phyloP scores from a whole-genome alignment of 2,888 invertebrate species.

The Deilephila elpenor region DNA sequence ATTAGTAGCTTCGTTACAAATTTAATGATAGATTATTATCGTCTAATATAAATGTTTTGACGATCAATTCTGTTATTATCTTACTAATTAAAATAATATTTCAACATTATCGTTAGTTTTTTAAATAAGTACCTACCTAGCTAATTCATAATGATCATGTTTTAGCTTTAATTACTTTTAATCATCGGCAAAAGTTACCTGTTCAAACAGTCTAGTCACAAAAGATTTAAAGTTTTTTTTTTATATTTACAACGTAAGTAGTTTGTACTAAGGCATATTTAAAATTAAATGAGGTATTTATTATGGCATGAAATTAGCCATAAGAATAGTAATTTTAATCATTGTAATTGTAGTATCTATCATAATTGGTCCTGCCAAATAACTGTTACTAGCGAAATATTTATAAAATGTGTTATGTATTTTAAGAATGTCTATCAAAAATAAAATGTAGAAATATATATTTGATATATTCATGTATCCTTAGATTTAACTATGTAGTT shows the following conservation, averaged over 20 bases:
- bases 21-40: not conserved
- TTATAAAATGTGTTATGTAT: not conserved
- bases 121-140: too few relatives aligned
- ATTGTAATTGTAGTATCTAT: not conserved
- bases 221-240: not conserved
- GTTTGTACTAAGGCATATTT: not conserved
- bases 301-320: not conserved
- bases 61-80: not conserved
- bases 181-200: not conserved
- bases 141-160: too few relatives aligned
- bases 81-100: too few relatives aligned
- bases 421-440: not conserved
- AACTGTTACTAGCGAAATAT: not conserved
- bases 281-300: too few relatives aligned
- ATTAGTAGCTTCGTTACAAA: not conserved
- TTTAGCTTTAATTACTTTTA: not conserved
- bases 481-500: slow-evolving; percentile 34
- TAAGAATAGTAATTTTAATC: not conserved
- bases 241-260: not conserved
- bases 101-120: too few relatives aligned
- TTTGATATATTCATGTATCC: not conserved
- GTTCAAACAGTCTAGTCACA: not conserved
- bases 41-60: not conserved
- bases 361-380: slow-evolving; percentile 12
- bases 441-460: slow-evolving; percentile 11